Base-by-base conservation (phyloP, 2,113 vertebrate species). In the Colossoma macropomum region DNA sequence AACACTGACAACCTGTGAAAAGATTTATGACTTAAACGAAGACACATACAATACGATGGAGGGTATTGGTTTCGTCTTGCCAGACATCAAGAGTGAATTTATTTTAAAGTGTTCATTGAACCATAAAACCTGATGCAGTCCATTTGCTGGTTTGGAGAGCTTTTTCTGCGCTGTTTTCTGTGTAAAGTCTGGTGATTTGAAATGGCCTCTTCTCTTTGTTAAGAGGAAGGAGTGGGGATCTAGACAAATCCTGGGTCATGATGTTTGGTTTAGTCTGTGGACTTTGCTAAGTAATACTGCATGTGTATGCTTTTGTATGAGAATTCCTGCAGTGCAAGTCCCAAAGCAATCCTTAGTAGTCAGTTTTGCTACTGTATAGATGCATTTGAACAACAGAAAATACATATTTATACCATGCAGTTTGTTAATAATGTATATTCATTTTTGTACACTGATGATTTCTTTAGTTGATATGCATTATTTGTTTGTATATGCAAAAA, bases 11-110 rank as follows among this genome's bases (percentile, higher is more conserved):
- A 89, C 90, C 88, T 87, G 89, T 30, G 28, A 88, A 88, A 84
- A 91, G 92, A 93, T 94, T 94, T 94, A 93, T 88, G 79, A 88
- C 66, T 81, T 87, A 54, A 87, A 91, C 87, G 87, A 90, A 86
- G 89, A 86, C 83, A 81, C 80, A 86, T 85, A 89, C 85, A 74
- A 82, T 54, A 77, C 86, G 83, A 88, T 79, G 84, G 84, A 85
- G 69, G 89, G 90, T 92, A 93, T 93, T 91, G 86, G 89, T 93
- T 93, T 91, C 90, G 76, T 90, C 86, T 89, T 87, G 59, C 30
- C 85, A 79, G 85, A 89, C 79, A 87, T 86, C 63, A 21, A 60
- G 74, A 79, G 38, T 75, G 16, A 81, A 41, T 80, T 77, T 69
- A 71, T 30, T 86, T 87, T 85, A 80, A 88, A 89, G 89, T 84